Percentiles rank a stretch among this genome's conserved stretches.
Evolutionary conservation across 2,113 vertebrate species (phyloP).

Genomic region (Rhinolophus ferrumequinum): DNA sequence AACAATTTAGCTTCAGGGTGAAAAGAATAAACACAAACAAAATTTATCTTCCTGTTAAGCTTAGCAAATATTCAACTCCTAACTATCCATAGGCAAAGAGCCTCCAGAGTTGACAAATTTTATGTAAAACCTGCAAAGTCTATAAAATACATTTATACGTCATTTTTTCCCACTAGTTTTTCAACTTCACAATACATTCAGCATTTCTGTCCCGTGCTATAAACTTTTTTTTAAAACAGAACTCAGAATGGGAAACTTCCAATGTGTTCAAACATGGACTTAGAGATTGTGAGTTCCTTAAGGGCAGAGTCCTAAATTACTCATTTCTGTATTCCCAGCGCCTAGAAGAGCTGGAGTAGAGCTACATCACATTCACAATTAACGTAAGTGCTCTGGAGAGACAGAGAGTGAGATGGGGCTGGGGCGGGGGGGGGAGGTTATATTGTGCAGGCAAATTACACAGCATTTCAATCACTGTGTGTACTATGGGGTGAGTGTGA

Average conservation of each 20-base stretch:
- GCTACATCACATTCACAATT: not conserved
- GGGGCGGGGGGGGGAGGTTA: not conserved
- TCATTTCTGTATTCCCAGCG: not conserved
- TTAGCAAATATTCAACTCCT: not conserved
- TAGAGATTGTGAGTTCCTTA: not conserved
- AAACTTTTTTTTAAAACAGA: not conserved
- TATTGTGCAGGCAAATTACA: not conserved
- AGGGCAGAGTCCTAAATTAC: not conserved
- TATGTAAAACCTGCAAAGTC: not conserved
- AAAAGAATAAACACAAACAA: slow-evolving; percentile 1
- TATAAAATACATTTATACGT: not conserved
- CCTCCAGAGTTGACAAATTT: not conserved
- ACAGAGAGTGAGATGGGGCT: not conserved
- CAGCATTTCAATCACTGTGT: not conserved
- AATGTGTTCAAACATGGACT: not conserved
- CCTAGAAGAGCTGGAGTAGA: not conserved
- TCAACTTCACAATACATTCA: slow-evolving; percentile 2
- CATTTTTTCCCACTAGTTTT: not conserved
- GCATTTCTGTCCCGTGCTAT: slow-evolving; percentile 9
- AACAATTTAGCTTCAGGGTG: not conserved
- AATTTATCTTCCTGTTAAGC: not conserved
- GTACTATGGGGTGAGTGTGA: not conserved
- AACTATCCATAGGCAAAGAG: not conserved
- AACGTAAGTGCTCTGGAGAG: not conserved
- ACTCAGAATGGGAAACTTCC: not conserved